Base-by-base conservation (phyloP, 2,797 vertebrate genomes). In the Alca torda region DNA sequence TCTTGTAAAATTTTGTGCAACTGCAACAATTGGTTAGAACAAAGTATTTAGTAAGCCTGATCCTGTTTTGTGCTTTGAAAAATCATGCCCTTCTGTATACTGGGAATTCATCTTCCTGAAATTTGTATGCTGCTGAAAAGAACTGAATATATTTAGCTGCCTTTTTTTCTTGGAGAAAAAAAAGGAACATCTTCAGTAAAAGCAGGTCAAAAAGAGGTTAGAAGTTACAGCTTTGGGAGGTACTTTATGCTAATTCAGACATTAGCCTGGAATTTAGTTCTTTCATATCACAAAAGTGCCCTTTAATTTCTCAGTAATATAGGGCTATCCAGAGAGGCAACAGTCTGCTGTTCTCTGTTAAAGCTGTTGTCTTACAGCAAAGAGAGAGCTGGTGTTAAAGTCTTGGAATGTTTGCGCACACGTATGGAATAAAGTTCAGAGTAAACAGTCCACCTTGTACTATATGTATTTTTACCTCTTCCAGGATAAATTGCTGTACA, bases 221-320 rank as follows among this genome's bases (percentile, higher is more conserved):
- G 84, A 95, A 93, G 64, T 73, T 96, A 90, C 28, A 88, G 82
- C 88, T 90, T 91, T 95, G 84, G 88, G 92, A 95, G 78, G 69
- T 81, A 30, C 31, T 92, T 95, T 96, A 96, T 96, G 84, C 77
- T 96, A 96, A 96, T 95, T 87, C 80, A 92, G 64, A 87, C 35
- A 87, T 94, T 87, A 96, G 56, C 53, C 61, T 94, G 68, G 72
- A 95, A 90, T 89, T 84, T 63, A 81, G 24, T 68, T 95, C 23
- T 81, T 93, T 92, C 70, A 46, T 95, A 80, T 81, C 20, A 94
- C 46, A 85, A 35, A 88, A 51, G 10, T 63, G 30, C 30, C 83
- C 61, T 84, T 92, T 89, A 96, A 78, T 94, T 95, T 95, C 83
- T 81, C 28, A 30, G 30, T 67, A 93, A 81, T 43, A 68, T 23